phyloP scores from a whole-genome alignment of 2,797 vertebrate species.

The Poeciliopsis presidionis region DNA sequence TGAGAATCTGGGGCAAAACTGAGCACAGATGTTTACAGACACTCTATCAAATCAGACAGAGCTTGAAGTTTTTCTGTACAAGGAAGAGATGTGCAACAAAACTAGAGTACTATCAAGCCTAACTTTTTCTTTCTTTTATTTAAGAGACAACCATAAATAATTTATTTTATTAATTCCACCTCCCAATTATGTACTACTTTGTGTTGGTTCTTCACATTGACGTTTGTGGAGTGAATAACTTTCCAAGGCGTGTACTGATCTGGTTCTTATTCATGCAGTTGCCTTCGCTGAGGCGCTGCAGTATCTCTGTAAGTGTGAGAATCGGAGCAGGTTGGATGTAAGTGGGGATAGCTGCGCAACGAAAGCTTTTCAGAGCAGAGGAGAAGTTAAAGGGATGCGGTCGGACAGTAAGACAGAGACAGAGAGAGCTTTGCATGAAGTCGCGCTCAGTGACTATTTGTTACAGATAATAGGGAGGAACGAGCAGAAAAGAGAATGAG shows the following conservation, averaged over 20 bases:
- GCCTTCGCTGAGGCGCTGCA: slow-evolving; percentile 33
- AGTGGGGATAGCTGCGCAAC: slow-evolving; percentile 45
- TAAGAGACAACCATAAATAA: background rate
- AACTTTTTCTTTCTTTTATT: background rate
- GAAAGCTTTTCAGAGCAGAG: slow-evolving; percentile 44
- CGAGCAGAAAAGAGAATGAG: slow-evolving; percentile 28
- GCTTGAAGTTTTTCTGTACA: background rate
- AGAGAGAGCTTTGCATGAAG: slow-evolving; percentile 59
- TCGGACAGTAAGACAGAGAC: slow-evolving; percentile 38
- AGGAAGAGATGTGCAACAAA: background rate
- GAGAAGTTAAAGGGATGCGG: slow-evolving; percentile 66
- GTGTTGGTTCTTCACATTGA: background rate
- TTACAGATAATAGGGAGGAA: slow-evolving; percentile 56
- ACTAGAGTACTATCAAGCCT: background rate
- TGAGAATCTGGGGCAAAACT: background rate
- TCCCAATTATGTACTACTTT: background rate
- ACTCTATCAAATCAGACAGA: background rate
- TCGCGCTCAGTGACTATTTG: slow-evolving; percentile 40
- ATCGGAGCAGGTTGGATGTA: slow-evolving; percentile 55
- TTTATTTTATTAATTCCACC: background rate
- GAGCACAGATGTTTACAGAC: background rate
- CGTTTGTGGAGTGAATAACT: background rate
- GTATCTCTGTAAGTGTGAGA: slow-evolving; percentile 52
- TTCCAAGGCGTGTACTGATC: slow-evolving; percentile 1
- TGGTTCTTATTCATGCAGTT: slow-evolving; percentile 10